Percentiles rank a stretch among this genome's conserved stretches.
Conservation (phyloP, 2,888 invertebrate species). For the Clanis bilineata region DNA sequence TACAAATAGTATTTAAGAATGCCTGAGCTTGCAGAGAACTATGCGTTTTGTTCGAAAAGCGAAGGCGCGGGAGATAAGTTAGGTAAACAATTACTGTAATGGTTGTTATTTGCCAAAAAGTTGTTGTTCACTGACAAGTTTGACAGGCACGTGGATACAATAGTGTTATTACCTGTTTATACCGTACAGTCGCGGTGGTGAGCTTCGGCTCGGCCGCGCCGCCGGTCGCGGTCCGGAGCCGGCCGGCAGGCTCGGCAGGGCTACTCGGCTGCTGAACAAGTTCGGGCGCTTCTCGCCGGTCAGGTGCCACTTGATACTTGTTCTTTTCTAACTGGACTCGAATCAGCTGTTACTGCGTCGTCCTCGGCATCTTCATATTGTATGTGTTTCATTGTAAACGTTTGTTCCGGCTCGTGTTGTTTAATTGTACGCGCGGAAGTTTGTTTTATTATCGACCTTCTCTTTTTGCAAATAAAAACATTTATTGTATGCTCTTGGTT, state of each 20-base stretch:
- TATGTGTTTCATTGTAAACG: neutral
- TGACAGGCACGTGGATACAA: conserved; percentile 73
- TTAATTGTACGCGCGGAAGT: neutral
- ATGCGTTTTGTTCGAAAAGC: neutral
- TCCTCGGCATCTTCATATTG: conserved; percentile 29
- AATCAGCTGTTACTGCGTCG: conserved; percentile 72
- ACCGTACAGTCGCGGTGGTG: conserved; percentile 70
- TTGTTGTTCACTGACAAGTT: conserved; percentile 61
- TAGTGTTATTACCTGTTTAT: conserved; percentile 76
- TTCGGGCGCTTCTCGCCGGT: conserved; percentile 74
- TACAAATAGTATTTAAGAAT: neutral
- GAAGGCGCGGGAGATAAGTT: neutral
- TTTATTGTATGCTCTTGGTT: neutral
- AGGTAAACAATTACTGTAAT: neutral
- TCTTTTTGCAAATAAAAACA: neutral
- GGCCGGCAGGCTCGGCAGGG: too few relatives aligned
- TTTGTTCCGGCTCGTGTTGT: neutral
- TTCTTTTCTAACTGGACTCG: conserved; percentile 79
- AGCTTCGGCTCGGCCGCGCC: conserved; percentile 35
- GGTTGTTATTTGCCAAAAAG: conserved; percentile 32
- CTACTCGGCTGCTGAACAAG: conserved; percentile 71
- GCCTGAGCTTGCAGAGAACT: neutral
- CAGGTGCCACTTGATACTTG: conserved; percentile 78
- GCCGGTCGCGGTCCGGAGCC: conserved; percentile 40
- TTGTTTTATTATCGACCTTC: neutral